A percentile compares a stretch with the other conserved stretches of the same genome.
phyloP scores from a whole-genome alignment of 2,113 vertebrate species.

The Cepphus grylle region DNA sequence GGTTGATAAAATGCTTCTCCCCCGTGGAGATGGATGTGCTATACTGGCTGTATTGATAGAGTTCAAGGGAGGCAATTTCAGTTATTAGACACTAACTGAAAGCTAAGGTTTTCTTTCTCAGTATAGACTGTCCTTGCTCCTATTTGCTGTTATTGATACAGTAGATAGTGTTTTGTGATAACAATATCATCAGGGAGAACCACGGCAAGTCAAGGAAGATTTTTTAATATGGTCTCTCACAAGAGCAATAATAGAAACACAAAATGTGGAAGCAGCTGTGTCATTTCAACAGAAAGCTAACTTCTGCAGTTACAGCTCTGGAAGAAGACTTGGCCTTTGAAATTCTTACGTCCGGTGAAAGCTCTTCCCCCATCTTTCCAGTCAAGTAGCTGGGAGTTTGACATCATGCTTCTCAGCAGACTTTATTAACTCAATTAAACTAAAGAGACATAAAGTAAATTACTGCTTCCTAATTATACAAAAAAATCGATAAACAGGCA shows the following conservation, averaged over 20 bases:
- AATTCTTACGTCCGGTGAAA: neutral
- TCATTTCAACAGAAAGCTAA: neutral
- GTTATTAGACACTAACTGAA: neutral
- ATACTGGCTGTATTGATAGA: neutral
- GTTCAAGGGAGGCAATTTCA: neutral
- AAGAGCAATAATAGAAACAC: neutral
- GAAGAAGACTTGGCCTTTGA: neutral
- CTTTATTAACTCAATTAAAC: slow-evolving; percentile 68
- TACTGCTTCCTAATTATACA: slow-evolving; percentile 60
- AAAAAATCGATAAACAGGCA: slow-evolving; percentile 64
- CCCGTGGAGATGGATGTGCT: neutral
- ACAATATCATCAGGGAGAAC: neutral
- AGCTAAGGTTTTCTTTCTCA: neutral
- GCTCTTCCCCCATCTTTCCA: slow-evolving; percentile 5
- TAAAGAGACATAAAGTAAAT: slow-evolving; percentile 67
- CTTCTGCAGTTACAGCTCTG: neutral
- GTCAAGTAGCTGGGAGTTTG: neutral
- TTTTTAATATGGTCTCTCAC: neutral
- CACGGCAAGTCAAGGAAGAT: neutral
- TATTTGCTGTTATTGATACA: neutral
- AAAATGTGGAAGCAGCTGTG: neutral
- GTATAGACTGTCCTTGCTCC: neutral
- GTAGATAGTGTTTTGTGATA: slow-evolving; percentile 7
- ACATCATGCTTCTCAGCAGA: slow-evolving; percentile 42
- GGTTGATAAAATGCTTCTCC: neutral